phyloP scores from a whole-genome alignment of 1,140 invertebrate species.

The Zelostemma sp. region DNA sequence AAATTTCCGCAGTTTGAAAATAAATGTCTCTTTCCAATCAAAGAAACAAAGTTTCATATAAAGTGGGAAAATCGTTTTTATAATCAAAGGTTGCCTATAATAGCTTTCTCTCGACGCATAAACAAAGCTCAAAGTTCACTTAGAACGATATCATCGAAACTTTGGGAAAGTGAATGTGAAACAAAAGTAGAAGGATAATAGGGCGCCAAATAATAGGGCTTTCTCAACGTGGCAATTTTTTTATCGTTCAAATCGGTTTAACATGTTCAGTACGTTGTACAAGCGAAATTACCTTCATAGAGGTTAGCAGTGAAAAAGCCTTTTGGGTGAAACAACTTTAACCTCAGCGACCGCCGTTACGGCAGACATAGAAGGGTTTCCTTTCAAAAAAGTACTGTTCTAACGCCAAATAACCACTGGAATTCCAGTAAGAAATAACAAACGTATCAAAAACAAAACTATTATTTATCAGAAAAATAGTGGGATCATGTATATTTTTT shows the following conservation, averaged over 20 bases:
- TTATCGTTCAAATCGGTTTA: slow-evolving; percentile 27
- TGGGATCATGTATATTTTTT: no score
- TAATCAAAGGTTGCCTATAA: background rate
- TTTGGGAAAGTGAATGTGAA: slow-evolving; percentile 44
- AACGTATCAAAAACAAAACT: no score
- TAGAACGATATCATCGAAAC: slow-evolving; percentile 39
- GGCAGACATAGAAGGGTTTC: no score
- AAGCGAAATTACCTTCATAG: background rate
- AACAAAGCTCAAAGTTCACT: slow-evolving; percentile 43
- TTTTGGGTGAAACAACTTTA: slow-evolving; percentile 23
- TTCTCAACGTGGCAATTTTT: slow-evolving; percentile 23
- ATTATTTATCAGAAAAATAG: no score
- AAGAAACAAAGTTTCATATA: background rate
- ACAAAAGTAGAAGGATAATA: slow-evolving; percentile 42
- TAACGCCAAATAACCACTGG: no score
- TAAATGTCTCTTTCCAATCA: background rate
- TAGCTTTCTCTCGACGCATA: slow-evolving; percentile 7
- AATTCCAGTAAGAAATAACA: no score
- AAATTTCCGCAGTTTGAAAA: background rate
- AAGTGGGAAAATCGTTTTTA: background rate
- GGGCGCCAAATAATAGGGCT: slow-evolving; percentile 25
- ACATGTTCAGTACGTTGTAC: slow-evolving; percentile 20
- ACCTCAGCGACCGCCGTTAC: slow-evolving; percentile 25
- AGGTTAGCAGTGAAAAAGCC: background rate
- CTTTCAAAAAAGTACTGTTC: no score